Evolutionary conservation across 2,113 vertebrate species (phyloP).

Genomic region (Neodon shergylaensis): DNA sequence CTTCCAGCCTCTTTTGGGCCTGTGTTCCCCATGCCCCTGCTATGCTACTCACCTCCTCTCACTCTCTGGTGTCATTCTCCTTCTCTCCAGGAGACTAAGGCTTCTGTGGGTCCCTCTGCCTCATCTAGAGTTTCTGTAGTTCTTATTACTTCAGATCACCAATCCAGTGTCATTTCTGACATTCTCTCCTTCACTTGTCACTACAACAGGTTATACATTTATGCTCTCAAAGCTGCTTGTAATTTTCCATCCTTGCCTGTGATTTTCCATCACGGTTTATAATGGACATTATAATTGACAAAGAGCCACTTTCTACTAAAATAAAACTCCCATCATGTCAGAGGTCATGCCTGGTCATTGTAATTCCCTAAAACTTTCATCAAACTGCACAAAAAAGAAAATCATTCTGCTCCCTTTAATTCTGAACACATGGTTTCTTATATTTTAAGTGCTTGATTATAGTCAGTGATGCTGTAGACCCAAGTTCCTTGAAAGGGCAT

Average conservation of each 20-base stretch:
- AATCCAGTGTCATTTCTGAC: neutral
- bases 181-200: neutral
- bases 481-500: neutral
- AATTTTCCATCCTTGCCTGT: conserved; percentile 48
- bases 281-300: conserved; percentile 45
- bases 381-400: neutral
- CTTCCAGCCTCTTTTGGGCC: neutral
- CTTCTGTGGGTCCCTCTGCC: rapidly evolving
- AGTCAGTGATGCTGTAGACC: neutral
- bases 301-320: neutral
- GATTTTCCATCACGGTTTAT: neutral
- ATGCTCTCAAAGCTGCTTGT: neutral
- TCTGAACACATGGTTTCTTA: neutral
- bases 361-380: conserved; percentile 11
- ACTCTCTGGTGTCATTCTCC: too few species aligned
- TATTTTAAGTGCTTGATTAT: conserved; percentile 3
- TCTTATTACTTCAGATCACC: neutral
- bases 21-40: neutral
- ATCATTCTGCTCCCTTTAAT: neutral
- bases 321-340: neutral
- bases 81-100: neutral
- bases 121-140: neutral
- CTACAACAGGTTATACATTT: neutral
- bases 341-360: neutral
- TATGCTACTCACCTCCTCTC: neutral